A percentile compares a stretch with the other conserved stretches of the same genome.
These are phyloP conservation scores for Fragum sueziense DNA, from an alignment of 2,888 invertebrate genomes.

Conservation along the genomic window DNA sequence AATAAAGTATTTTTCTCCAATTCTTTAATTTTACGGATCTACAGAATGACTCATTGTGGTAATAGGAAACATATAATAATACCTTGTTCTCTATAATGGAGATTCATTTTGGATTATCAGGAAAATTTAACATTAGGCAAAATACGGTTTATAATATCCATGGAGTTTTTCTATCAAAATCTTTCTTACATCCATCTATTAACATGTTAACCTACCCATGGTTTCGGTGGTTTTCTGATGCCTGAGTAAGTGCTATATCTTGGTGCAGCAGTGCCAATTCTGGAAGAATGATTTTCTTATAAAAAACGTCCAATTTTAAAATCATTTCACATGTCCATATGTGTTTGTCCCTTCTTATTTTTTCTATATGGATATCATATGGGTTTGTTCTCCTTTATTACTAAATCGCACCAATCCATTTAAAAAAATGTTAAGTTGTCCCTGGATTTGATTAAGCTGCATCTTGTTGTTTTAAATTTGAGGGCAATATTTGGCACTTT, in stretches of 20 bases:
- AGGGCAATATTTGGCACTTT: background rate
- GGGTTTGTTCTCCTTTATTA: slow-evolving; percentile 39
- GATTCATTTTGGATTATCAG: no score
- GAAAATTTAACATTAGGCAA: no score
- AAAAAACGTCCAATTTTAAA: slow-evolving; percentile 31
- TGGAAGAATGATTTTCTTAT: slow-evolving; percentile 15
- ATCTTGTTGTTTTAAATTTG: background rate
- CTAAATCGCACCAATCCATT: slow-evolving; percentile 35
- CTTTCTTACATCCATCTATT: background rate
- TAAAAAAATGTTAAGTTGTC: slow-evolving; percentile 38
- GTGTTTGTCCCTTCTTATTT: slow-evolving; percentile 14
- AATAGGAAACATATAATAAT: no score
- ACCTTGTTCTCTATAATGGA: no score
- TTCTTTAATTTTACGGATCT: no score
- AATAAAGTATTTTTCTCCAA: no score
- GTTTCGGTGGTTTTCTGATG: slow-evolving; percentile 23
- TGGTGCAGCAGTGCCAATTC: slow-evolving; percentile 40
- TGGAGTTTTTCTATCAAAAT: no score
- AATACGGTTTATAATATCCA: no score
- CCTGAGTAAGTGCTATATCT: slow-evolving; percentile 32
- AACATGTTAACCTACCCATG: slow-evolving; percentile 39
- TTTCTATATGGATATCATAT: slow-evolving; percentile 38
- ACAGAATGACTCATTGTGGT: no score
- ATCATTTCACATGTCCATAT: slow-evolving; percentile 34
- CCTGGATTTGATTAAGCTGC: slow-evolving; percentile 27